Evolutionary conservation across 2,113 vertebrate species (phyloP), one percentile per base, ranked within the genome.

Genomic region (Nothocercus nigrocapillus): DNA sequence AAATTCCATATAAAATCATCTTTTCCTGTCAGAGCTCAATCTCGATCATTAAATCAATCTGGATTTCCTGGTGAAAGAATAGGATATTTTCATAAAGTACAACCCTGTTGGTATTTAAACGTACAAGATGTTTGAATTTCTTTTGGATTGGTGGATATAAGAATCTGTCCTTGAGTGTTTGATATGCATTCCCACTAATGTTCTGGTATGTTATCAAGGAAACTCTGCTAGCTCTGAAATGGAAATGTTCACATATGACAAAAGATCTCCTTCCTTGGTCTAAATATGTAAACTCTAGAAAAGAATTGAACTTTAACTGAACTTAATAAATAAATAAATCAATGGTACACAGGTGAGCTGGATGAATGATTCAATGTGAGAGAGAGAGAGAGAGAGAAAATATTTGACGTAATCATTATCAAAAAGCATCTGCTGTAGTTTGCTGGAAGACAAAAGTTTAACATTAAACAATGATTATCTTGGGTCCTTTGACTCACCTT

Each of bases 1-100:
- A 96, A 91, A 93, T 89, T 89, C 81, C 84, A 13, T 66, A 54
- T 82, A 61, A 47, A 75, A 0, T 91, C 84, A 22, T 84, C 42
- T 32, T 87, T 95, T 96, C 81, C 82, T 68, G 82, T 91, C 58
- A 89, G 27, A 91, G 32, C 34, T 85, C 87, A 54, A 56, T 84
- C 53, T 53, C 56, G 53, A 73, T 19, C 38, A 22, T 87, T 88
- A 75, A 82, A 78, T 89, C 42, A 93, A 85, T 34, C 42, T 87
- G 56, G 66, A 85, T 42, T 62, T 67, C 42, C 82, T 79, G 24
- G 40, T 36, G 45, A 82, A 89, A 70, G 45, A 84, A 45, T 74
- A 77, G 77, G 67, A 22, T 28, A 25, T 89, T 51, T 72, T 79
- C 84, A 38, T 61, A 58, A 91, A 51, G 32, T 75, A 82, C 53